Evolutionary conservation across 2,888 invertebrate species (phyloP), one percentile per base, ranked within the genome.

Genomic region (Ctenicera cuprea): DNA sequence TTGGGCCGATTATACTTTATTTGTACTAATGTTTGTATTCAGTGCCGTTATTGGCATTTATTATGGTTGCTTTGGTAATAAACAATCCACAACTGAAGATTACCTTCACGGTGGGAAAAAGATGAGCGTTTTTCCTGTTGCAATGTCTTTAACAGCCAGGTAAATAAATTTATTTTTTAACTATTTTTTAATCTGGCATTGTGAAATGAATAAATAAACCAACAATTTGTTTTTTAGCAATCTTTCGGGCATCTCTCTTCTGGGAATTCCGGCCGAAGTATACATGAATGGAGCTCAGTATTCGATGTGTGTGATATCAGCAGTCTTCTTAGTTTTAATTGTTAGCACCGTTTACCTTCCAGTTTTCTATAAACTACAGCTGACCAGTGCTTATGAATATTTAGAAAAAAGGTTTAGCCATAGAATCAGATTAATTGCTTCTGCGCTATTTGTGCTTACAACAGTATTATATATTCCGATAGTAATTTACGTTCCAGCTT

Each of bases 191-290:
- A n/a, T n/a, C n/a, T n/a, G n/a, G n/a, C n/a, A n/a, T n/a, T n/a
- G n/a, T n/a, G n/a, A n/a, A n/a, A n/a, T n/a, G n/a, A n/a, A n/a
- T n/a, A n/a, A n/a, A n/a, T n/a, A n/a, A n/a, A n/a, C n/a, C n/a
- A n/a, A n/a, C n/a, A n/a, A n/a, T n/a, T n/a, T n/a, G n/a, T n/a
- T n/a, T n/a, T n/a, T 48, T 85, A 94, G 94, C 82, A 92, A 93
- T 78, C 87, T 94, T 80, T 94, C 94, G 1, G 94, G 94, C 41
- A 91, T 94, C 45, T 93, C 94, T 0, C 86, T 94, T 9, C 88
- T 94, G 8, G 94, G 93, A 0, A 90, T 93, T 7, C 94, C 94
- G 0, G 91, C 94, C 0, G 94, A 94, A 82, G 91, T 94, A 77
- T 94, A 94, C 83, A 87, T 90, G 33, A 90, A 91, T 83, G 94